Evolutionary conservation across 2,888 invertebrate genomes (phyloP).

Genomic region (Polietes domitor): DNA sequence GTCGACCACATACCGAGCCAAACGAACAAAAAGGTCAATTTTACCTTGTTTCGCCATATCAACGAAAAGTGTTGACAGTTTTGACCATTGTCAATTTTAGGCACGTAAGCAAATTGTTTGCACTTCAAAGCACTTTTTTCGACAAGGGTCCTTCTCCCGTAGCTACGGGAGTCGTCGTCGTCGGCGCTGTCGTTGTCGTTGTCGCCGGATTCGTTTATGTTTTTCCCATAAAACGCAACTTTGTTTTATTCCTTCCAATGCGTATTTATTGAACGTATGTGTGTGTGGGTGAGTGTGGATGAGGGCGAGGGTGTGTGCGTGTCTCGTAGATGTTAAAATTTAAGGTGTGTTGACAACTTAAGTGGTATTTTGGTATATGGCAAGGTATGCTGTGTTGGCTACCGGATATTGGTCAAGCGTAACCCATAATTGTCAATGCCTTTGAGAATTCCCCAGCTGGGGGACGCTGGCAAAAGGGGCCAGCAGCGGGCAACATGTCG

Average conservation of each 20-base stretch:
- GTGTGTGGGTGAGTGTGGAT: constrained; percentile 20
- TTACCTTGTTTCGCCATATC: constrained; percentile 26
- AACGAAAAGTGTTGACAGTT: constrained; percentile 61
- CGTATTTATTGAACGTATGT: not conserved
- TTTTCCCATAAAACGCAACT: constrained; percentile 28
- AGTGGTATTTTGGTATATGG: constrained; percentile 63
- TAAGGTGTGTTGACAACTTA: constrained; percentile 66
- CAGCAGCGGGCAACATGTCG: not conserved
- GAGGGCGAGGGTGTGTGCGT: constrained; percentile 14
- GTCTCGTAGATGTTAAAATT: constrained; percentile 28
- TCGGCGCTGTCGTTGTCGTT: not conserved
- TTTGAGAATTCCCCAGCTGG: constrained; percentile 55
- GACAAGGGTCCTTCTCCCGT: constrained; percentile 39
- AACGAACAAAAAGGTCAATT: constrained; percentile 23
- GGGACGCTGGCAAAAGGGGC: not conserved
- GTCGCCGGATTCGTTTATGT: not conserved
- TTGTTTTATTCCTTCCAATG: constrained; percentile 43
- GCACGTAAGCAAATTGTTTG: constrained; percentile 70
- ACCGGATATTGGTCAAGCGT: constrained; percentile 58
- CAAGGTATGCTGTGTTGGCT: not conserved
- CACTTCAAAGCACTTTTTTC: constrained; percentile 67
- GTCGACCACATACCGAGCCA: not conserved
- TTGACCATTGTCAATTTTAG: constrained; percentile 69
- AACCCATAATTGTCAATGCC: constrained; percentile 67
- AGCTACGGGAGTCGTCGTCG: not conserved